Evolutionary conservation across 1,140 invertebrate genomes (phyloP), one percentile per base, ranked within the genome.

Genomic region (Aporrectodea caliginosa): DNA sequence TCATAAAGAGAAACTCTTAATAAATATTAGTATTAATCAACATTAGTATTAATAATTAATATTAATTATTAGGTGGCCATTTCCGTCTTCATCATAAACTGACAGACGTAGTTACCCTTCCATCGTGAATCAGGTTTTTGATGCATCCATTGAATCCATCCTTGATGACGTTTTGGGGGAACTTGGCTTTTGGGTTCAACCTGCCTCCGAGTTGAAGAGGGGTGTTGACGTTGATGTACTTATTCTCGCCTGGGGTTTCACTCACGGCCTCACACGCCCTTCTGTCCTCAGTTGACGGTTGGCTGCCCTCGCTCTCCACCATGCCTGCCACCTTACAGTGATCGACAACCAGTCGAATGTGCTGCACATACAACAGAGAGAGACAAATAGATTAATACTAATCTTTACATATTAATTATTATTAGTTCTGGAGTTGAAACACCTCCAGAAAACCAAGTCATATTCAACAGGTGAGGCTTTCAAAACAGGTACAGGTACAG

Each of bases 131-230:
- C 16, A 99, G 89, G 86, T 98, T 98, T 81, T 94, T 91, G 34
- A 99, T 95, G 87, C 97, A 99, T 6, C 97, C 97, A 85, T 95
- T 93, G 86, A 98, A 98, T 6, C 92, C 93, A 89, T 94, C 94
- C n/a, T 85, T 84, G 6, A 81, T 81, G 0, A 83, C 78, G 32
- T 22, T 73, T 33, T 69, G 92, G 91, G 2, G 94, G 94, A 90
- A 95, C 93, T 83, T 93, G 93, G 87, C 82, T 95, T 82, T 93
- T 92, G 85, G 95, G 96, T 76, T 96, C 94, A 94, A 93, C 1
- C 95, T 88, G 0, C 97, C 97, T 58, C 96, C 96, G 72, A 99
- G 91, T 90, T 98, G 96, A 32, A 98, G 89, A 0, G 96, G 95
- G 0, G 95, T 92, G 88, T 98, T 98, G 0, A 98, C 95, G 89